These are phyloP conservation scores for Apamea sordens DNA, from an alignment of 2,888 invertebrate species.

Conservation along the genomic window DNA sequence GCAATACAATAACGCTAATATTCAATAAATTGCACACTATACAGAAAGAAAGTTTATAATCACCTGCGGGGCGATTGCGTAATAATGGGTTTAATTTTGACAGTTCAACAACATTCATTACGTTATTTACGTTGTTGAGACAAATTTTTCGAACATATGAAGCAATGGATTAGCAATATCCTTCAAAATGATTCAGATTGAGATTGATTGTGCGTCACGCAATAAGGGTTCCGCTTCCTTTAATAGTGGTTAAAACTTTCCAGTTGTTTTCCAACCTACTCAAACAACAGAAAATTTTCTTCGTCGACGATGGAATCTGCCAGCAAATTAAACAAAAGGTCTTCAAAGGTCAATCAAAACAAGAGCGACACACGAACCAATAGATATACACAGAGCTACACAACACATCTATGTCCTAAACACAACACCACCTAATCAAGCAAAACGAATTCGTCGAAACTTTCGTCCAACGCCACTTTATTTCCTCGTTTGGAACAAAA, in stretches of 20 bases:
- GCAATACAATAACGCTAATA: background rate
- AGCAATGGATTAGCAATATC: no score
- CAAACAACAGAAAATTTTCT: background rate
- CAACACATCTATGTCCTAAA: slow-evolving; percentile 10
- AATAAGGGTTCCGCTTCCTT: no score
- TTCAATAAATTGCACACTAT: background rate
- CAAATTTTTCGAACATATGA: no score
- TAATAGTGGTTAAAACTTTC: background rate
- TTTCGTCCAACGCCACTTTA: slow-evolving; percentile 68
- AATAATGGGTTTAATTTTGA: no score
- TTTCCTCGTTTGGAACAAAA: slow-evolving; percentile 82
- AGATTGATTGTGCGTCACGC: no score
- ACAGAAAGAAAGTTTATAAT: background rate
- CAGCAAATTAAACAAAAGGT: background rate
- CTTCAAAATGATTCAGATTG: no score
- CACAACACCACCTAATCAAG: slow-evolving; percentile 65
- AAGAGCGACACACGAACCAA: slow-evolving; percentile 3
- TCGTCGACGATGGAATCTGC: no score
- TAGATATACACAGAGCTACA: background rate
- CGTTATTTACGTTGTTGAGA: no score
- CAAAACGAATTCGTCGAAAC: slow-evolving; percentile 65
- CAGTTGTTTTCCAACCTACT: background rate
- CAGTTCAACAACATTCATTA: no score
- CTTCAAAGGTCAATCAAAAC: slow-evolving; percentile 50
- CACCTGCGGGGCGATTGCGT: background rate